phyloP scores from a whole-genome alignment of 2,888 invertebrate species.

The Synergus itoensis region DNA sequence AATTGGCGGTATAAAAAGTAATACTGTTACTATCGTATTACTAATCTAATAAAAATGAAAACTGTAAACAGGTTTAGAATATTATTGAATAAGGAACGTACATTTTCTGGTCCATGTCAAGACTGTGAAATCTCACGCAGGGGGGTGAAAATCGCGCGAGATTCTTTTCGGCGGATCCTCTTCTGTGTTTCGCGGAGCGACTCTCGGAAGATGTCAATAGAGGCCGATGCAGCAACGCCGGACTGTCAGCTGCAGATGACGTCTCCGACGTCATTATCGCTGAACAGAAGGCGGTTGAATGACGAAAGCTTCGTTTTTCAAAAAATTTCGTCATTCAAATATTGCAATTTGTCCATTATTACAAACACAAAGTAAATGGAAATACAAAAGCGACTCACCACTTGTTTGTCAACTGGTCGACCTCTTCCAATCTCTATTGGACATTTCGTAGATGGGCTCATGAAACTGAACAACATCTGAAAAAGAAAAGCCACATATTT shows the following conservation, averaged over 20 bases:
- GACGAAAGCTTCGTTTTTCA: slow-evolving; percentile 51
- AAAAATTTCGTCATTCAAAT: slow-evolving; percentile 13
- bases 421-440: slow-evolving; percentile 54
- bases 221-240: slow-evolving; percentile 70
- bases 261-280: slow-evolving; percentile 73
- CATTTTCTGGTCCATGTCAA: slow-evolving; percentile 70
- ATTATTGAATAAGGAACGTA: slow-evolving; percentile 47
- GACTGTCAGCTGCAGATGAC: slow-evolving; percentile 72
- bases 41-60: too few species aligned
- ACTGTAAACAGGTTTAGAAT: slow-evolving; percentile 22
- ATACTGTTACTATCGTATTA: too few species aligned
- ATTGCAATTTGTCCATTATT: neutral
- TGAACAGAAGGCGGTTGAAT: slow-evolving; percentile 56
- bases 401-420: slow-evolving; percentile 64
- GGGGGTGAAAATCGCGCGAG: slow-evolving; percentile 65
- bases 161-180: slow-evolving; percentile 58
- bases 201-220: slow-evolving; percentile 68
- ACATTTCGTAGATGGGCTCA: slow-evolving; percentile 55
- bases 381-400: slow-evolving; percentile 52
- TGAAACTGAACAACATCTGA: slow-evolving; percentile 48
- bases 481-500: slow-evolving; percentile 43
- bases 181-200: slow-evolving; percentile 49
- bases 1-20: neutral
- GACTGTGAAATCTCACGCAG: slow-evolving; percentile 68
- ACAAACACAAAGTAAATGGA: neutral